phyloP scores from a whole-genome alignment of 1,140 invertebrate species.

The Pectinophora gossypiella region DNA sequence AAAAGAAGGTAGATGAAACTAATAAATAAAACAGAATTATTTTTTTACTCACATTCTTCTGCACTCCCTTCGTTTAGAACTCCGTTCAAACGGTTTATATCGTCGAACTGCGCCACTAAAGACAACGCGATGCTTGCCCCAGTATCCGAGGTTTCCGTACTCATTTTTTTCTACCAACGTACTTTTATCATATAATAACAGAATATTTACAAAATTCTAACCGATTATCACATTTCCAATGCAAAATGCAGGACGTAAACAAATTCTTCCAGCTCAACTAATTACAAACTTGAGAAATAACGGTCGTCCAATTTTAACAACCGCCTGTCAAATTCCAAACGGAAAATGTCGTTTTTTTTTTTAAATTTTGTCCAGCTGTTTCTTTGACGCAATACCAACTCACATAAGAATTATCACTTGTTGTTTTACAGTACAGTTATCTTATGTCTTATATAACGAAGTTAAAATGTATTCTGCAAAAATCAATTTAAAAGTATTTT shows the following conservation, averaged over 20 bases:
- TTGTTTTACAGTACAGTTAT: too few species aligned
- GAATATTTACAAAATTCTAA: constrained; percentile 3
- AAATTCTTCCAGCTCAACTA: constrained; percentile 9
- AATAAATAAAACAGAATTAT: neutral
- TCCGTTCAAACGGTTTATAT: constrained; percentile 80
- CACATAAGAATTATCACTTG: too few species aligned
- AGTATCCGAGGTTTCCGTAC: constrained; percentile 57
- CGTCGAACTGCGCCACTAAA: constrained; percentile 76
- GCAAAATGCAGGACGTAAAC: constrained; percentile 5
- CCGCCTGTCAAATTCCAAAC: neutral
- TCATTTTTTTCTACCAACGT: constrained; percentile 37
- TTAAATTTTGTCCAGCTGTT: too few species aligned
- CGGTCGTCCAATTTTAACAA: constrained; percentile 1
- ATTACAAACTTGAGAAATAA: constrained; percentile 15
- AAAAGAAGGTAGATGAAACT: neutral
- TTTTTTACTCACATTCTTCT: constrained; percentile 78
- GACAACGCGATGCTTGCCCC: constrained; percentile 46
- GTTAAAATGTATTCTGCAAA: too few species aligned
- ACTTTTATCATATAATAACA: constrained; percentile 3
- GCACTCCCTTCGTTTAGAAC: constrained; percentile 79
- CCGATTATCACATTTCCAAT: constrained; percentile 23
- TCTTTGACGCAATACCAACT: too few species aligned
- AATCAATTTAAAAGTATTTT: too few species aligned
- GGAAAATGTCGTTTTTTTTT: too few species aligned
- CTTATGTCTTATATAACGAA: too few species aligned